Percentiles rank a stretch among this genome's conserved stretches.
Conservation (phyloP, 1,140 invertebrate genomes). For the Drosophila truncata region DNA sequence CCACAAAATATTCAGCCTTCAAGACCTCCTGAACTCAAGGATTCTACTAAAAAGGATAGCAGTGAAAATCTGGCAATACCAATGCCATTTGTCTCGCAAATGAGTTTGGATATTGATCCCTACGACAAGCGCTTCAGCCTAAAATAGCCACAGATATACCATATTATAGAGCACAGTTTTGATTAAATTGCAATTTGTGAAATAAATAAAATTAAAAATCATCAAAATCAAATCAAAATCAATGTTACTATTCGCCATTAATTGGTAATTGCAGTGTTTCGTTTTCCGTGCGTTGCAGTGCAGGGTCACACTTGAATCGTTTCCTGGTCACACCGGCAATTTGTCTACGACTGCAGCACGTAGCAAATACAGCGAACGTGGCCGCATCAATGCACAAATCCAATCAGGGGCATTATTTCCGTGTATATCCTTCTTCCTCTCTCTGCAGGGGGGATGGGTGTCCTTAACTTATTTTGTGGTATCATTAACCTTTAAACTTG, state of each 20-base stretch:
- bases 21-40: background rate
- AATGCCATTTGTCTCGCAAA: slow-evolving; percentile 36
- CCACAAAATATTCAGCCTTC: background rate
- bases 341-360: slow-evolving; percentile 56
- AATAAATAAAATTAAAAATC: background rate
- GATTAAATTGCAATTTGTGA: background rate
- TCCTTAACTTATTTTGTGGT: slow-evolving; percentile 82
- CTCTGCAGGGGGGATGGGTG: slow-evolving; percentile 14
- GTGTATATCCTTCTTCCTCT: background rate
- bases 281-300: background rate
- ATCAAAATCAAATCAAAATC: background rate
- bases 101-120: slow-evolving; percentile 59
- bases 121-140: slow-evolving; percentile 65
- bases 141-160: too few species aligned
- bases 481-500: slow-evolving; percentile 84
- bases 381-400: slow-evolving; percentile 66
- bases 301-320: slow-evolving; percentile 39
- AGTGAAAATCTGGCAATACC: background rate
- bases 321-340: slow-evolving; percentile 49
- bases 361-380: slow-evolving; percentile 56
- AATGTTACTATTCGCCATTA: background rate
- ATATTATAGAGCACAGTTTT: too few species aligned
- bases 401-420: slow-evolving; percentile 70
- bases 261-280: slow-evolving; percentile 8
- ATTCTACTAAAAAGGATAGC: background rate